Evolutionary conservation across 1,140 invertebrate genomes (phyloP), one percentile per base, ranked within the genome.

Genomic region (Sminthurides bifidus): DNA sequence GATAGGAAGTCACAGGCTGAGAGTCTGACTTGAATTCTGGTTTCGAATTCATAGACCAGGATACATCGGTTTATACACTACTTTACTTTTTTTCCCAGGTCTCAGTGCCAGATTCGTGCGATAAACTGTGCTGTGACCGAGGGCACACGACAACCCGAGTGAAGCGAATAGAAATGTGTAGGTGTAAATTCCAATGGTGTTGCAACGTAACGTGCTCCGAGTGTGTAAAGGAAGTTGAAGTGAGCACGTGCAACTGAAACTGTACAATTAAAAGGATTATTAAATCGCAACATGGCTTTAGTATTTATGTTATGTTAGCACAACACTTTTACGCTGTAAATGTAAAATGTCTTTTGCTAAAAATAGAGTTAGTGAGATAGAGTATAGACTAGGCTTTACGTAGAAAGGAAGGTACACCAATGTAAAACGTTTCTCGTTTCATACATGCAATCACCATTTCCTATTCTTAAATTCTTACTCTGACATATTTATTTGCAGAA

Each of bases 111-210:
- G 56, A 61, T 29, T 52, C 60, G 10, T 61, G 60, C 43, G 33
- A 17, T 14, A 21, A 54, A 17, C 40, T 61, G 8, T 61, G 60
- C 33, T 61, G 60, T 30, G 41, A 45, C 14, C 45, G 60, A 23
- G 60, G 60, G 0, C 53, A 59, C 56, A 61, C 26, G 3, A 61
- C 60, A 33, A 21, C 54, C n/a, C 48, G 27, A 26, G 45, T 58
- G 19, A 6, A 27, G 14, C 46, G 44, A 43, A 29, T 38, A 5
- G 56, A 54, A 31, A 52, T 45, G 33, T 61, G 60, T 43, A 61
- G 56, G 44, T 61, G 60, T 44, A 61, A 61, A 27, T 61, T 61
- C 40, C 56, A 61, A 23, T 61, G 60, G 60, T 61, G 60, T 54
- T 61, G 60, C 37, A 40, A 17, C 23, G 60, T 61, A 14, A 31